Evolutionary conservation across 1,140 invertebrate species (phyloP).

Genomic region (Saxidomus purpurata): DNA sequence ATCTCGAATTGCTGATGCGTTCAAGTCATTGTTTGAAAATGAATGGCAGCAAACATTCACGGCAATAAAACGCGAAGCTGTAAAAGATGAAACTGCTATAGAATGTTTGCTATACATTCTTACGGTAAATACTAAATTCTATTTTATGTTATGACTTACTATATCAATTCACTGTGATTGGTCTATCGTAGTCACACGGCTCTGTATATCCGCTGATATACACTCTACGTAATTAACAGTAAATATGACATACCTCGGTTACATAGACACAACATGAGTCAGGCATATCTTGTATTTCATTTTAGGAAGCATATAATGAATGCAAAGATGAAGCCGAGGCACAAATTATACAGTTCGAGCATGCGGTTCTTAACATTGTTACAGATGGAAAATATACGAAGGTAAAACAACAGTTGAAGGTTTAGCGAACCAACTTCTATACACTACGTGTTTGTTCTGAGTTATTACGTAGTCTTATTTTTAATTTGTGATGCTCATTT

Average conservation of each 20-base stretch:
- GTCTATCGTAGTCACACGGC: too few relatives aligned
- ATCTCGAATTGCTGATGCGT: slow-evolving; percentile 36
- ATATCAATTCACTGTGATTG: too few relatives aligned
- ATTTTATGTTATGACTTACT: background rate
- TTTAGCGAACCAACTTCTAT: too few relatives aligned
- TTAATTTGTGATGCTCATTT: too few relatives aligned
- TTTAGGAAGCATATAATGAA: slow-evolving; percentile 49
- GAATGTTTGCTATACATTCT: slow-evolving; percentile 48
- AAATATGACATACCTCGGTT: too few relatives aligned
- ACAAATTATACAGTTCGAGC: slow-evolving; percentile 52
- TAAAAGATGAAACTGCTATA: slow-evolving; percentile 49
- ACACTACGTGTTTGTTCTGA: too few relatives aligned
- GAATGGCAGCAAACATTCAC: slow-evolving; percentile 43
- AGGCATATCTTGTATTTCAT: background rate
- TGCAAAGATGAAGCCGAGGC: slow-evolving; percentile 41
- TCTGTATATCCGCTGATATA: too few relatives aligned
- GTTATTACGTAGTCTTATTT: too few relatives aligned
- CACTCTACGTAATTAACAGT: too few relatives aligned
- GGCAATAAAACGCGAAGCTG: slow-evolving; percentile 8
- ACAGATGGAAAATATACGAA: slow-evolving; percentile 55
- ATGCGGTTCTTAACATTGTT: slow-evolving; percentile 50
- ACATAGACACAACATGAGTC: too few relatives aligned
- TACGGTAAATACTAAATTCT: background rate
- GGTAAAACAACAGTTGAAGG: slow-evolving; percentile 2
- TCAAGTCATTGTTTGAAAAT: slow-evolving; percentile 4